A percentile compares a stretch with the other conserved stretches of the same genome.
Conservation (phyloP, 2,888 invertebrate species). For the Drosophila buzzatii region DNA sequence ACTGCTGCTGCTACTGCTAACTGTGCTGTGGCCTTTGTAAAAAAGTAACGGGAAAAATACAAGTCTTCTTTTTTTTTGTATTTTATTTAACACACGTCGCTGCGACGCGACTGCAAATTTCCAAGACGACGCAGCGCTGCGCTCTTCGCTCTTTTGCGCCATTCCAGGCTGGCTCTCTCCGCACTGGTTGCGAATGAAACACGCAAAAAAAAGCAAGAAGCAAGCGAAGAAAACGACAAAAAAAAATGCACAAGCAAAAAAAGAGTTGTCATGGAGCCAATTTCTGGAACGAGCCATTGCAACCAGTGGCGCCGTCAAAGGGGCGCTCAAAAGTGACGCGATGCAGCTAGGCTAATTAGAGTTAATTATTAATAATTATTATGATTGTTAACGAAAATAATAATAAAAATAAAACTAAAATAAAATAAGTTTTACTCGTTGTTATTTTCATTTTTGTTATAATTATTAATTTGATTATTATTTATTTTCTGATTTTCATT, state of each 20-base stretch:
- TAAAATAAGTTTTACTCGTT: too few species aligned
- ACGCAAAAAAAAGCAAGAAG: conserved; percentile 14
- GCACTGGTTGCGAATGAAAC: conserved; percentile 25
- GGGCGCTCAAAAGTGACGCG: neutral
- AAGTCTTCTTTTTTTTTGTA: neutral
- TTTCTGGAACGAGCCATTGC: conserved; percentile 3
- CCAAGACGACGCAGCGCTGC: conserved; percentile 46
- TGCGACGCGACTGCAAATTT: conserved; percentile 56
- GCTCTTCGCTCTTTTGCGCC: conserved; percentile 41
- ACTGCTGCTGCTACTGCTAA: conserved; percentile 17
- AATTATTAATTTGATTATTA: too few species aligned
- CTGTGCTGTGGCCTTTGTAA: conserved; percentile 11
- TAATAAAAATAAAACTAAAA: too few species aligned
- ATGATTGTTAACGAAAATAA: too few species aligned
- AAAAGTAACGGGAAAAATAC: conserved; percentile 16
- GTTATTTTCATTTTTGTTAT: too few species aligned
- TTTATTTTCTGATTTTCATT: too few species aligned
- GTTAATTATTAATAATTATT: too few species aligned
- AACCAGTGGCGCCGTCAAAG: conserved; percentile 23
- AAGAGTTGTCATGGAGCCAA: conserved; percentile 73
- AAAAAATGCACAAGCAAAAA: conserved; percentile 12
- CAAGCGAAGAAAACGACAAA: conserved; percentile 26
- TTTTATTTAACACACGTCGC: conserved; percentile 7
- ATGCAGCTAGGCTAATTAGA: neutral
- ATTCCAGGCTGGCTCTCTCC: conserved; percentile 66